These are phyloP conservation scores for Eumaeus atala DNA, from an alignment of 1,140 invertebrate species.

Conservation along the genomic window DNA sequence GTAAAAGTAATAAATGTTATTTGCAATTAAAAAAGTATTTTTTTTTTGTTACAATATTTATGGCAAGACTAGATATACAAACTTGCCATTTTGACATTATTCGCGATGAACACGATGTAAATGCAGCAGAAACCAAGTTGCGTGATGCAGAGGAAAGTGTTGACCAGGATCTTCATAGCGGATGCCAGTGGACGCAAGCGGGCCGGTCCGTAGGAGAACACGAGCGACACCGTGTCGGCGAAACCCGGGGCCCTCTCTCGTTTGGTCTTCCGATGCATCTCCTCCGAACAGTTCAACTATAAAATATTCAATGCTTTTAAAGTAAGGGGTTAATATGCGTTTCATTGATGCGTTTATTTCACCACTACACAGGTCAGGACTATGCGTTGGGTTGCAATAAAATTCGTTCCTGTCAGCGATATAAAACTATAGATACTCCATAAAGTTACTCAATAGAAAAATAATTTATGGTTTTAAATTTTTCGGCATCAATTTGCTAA, in stretches of 20 bases:
- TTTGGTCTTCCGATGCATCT: conserved; percentile 75
- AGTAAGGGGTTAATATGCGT: not conserved
- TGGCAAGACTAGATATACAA: too few species aligned
- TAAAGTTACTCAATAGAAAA: too few species aligned
- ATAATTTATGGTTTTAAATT: too few species aligned
- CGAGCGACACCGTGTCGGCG: conserved; percentile 84
- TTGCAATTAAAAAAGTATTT: too few species aligned
- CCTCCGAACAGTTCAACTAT: conserved; percentile 80
- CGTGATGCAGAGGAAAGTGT: conserved; percentile 86
- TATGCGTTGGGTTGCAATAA: too few species aligned
- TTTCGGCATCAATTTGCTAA: too few species aligned
- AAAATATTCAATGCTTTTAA: conserved; percentile 30
- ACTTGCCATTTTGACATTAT: conserved; percentile 80
- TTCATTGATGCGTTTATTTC: too few species aligned
- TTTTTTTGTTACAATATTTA: too few species aligned
- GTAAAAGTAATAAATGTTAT: too few species aligned
- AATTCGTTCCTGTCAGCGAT: too few species aligned
- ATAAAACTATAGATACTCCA: too few species aligned
- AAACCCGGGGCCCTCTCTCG: conserved; percentile 77
- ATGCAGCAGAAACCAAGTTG: conserved; percentile 93
- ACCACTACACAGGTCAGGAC: too few species aligned
- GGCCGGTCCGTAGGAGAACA: conserved; percentile 82
- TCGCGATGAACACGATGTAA: conserved; percentile 91
- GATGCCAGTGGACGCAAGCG: conserved; percentile 76
- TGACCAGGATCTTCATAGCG: conserved; percentile 79